phyloP scores from a whole-genome alignment of 2,113 vertebrate species.

The Coptodon bakossiorum region DNA sequence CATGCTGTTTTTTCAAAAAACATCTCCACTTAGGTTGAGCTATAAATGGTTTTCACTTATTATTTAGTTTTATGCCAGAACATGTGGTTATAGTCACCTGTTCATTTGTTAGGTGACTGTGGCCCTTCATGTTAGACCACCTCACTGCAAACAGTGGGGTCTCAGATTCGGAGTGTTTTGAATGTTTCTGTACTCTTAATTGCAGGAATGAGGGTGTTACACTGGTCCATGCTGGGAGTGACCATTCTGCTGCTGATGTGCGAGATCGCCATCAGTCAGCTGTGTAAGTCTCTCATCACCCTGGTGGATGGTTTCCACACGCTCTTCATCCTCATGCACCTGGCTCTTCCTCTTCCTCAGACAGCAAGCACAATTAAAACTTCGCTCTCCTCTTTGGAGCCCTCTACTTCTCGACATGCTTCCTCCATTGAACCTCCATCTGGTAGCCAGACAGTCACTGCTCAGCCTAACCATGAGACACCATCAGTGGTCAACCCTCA shows the following conservation, averaged over 20 bases:
- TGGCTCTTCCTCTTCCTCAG: slow-evolving; percentile 20
- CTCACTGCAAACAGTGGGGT: not conserved
- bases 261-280: slow-evolving; percentile 60
- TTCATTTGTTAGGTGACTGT: not conserved
- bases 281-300: slow-evolving; percentile 69
- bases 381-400: not conserved
- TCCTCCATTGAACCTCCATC: not conserved
- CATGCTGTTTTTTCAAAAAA: not conserved
- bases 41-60: not conserved
- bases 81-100: not conserved
- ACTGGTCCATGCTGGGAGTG: slow-evolving; percentile 50
- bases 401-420: not conserved
- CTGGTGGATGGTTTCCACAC: slow-evolving; percentile 72
- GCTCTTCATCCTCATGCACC: slow-evolving; percentile 58
- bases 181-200: not conserved
- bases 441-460: not conserved
- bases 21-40: not conserved
- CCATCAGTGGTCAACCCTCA: not conserved
- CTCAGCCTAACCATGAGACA: not conserved
- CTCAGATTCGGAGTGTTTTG: not conserved
- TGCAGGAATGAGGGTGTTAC: slow-evolving; percentile 39
- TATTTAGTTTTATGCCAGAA: not conserved
- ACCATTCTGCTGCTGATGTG: slow-evolving; percentile 56
- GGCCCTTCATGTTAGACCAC: not conserved
- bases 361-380: not conserved